Conservation (phyloP, 2,113 vertebrate species). For the Verasper variegatus region DNA sequence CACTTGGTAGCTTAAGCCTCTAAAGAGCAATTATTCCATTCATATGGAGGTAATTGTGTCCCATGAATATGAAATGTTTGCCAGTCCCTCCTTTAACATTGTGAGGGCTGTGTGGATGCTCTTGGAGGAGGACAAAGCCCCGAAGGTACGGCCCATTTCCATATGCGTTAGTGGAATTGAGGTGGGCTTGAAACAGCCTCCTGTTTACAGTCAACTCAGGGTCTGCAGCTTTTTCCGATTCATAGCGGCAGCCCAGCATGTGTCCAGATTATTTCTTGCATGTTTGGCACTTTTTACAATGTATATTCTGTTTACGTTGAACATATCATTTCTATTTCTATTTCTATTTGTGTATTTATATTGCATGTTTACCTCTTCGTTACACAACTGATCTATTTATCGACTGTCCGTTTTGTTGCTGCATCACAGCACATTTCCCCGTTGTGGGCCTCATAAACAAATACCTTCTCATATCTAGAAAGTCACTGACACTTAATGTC, state of each 20-base stretch:
- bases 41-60: slow-evolving; percentile 76
- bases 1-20: slow-evolving; percentile 76
- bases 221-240: slow-evolving; percentile 28
- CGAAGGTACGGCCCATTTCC: slow-evolving; percentile 80
- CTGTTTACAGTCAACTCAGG: slow-evolving; percentile 81
- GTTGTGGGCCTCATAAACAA: no score
- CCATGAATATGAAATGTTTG: slow-evolving; percentile 84
- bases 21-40: slow-evolving; percentile 78
- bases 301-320: no score
- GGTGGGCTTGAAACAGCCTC: slow-evolving; percentile 56
- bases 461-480: neutral
- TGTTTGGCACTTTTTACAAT: neutral
- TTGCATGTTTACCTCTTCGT: no score
- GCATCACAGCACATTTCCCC: no score
- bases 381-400: no score
- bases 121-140: slow-evolving; percentile 69
- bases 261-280: neutral
- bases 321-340: no score
- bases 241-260: slow-evolving; percentile 1
- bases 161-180: slow-evolving; percentile 70
- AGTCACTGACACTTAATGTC: no score
- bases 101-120: slow-evolving; percentile 59
- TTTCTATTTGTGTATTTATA: no score
- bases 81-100: slow-evolving; percentile 72
- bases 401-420: no score